A percentile compares a stretch with the other conserved stretches of the same genome.
phyloP scores from a whole-genome alignment of 2,797 vertebrate species.

The Parauchenoglanis punctatus region DNA sequence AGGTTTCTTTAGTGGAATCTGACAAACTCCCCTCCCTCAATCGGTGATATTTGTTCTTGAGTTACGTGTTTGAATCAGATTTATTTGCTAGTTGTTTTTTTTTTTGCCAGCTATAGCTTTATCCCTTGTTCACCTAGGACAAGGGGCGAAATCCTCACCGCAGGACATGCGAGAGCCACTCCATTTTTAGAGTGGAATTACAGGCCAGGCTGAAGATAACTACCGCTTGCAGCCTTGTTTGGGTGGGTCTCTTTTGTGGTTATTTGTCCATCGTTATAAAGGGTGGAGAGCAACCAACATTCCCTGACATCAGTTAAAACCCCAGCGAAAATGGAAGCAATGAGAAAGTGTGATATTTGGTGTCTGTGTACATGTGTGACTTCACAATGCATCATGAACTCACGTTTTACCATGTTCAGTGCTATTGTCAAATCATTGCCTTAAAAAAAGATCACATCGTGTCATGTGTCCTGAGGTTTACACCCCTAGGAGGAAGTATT shows the following conservation, averaged over 20 bases:
- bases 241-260: constrained; percentile 73
- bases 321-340: constrained; percentile 32
- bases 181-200: constrained; percentile 69
- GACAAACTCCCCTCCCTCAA: neutral
- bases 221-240: constrained; percentile 71
- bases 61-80: neutral
- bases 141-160: constrained; percentile 11
- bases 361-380: neutral
- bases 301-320: constrained; percentile 59
- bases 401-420: neutral
- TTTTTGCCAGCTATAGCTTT: neutral
- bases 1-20: neutral
- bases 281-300: constrained; percentile 66
- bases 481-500: neutral
- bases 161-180: constrained; percentile 47
- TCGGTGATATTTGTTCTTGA: neutral
- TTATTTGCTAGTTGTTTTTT: neutral
- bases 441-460: neutral
- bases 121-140: constrained; percentile 19
- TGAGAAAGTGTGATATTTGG: constrained; percentile 18
- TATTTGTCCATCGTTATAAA: constrained; percentile 65
- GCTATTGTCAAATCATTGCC: neutral
- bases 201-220: constrained; percentile 66
- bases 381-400: neutral
- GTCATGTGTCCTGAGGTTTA: neutral